A percentile compares a stretch with the other conserved stretches of the same genome.
phyloP scores from a whole-genome alignment of 1,140 invertebrate species.

The Dufourea novaeangliae region DNA sequence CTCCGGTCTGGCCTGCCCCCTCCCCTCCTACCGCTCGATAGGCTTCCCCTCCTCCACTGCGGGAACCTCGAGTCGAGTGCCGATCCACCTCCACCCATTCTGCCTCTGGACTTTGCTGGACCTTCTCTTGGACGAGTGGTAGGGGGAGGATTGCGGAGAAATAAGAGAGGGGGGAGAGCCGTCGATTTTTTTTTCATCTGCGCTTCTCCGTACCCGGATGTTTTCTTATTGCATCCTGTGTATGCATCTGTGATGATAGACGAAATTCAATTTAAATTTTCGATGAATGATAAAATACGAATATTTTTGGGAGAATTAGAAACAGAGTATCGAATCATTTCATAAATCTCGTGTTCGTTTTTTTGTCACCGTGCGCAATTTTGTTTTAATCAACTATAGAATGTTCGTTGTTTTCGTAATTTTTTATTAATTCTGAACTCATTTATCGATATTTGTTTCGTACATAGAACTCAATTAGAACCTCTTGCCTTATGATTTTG shows the following conservation, averaged over 20 bases:
- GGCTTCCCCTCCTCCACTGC: conserved; percentile 55
- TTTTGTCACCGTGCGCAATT: too few species aligned
- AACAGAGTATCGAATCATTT: too few species aligned
- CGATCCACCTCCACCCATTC: conserved; percentile 53
- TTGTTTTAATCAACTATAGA: too few species aligned
- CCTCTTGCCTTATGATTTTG: too few species aligned
- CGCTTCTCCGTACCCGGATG: background rate
- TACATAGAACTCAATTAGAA: too few species aligned
- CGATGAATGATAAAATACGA: background rate
- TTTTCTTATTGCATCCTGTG: background rate
- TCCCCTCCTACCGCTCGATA: conserved; percentile 59
- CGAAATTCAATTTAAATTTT: background rate
- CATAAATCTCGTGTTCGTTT: too few species aligned
- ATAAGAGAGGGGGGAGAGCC: background rate
- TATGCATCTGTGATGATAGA: background rate
- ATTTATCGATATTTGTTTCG: too few species aligned
- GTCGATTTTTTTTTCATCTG: background rate
- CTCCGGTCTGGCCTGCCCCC: conserved; percentile 67
- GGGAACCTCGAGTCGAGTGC: conserved; percentile 38
- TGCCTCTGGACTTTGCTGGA: conserved; percentile 43
- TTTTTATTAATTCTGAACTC: too few species aligned
- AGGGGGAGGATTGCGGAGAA: background rate
- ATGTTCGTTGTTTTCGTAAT: too few species aligned
- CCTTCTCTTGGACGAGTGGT: conserved; percentile 23
- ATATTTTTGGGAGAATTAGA: background rate